A percentile compares a stretch with the other conserved stretches of the same genome.
Conservation (phyloP, 2,113 vertebrate genomes). For the Redunca redunca region DNA sequence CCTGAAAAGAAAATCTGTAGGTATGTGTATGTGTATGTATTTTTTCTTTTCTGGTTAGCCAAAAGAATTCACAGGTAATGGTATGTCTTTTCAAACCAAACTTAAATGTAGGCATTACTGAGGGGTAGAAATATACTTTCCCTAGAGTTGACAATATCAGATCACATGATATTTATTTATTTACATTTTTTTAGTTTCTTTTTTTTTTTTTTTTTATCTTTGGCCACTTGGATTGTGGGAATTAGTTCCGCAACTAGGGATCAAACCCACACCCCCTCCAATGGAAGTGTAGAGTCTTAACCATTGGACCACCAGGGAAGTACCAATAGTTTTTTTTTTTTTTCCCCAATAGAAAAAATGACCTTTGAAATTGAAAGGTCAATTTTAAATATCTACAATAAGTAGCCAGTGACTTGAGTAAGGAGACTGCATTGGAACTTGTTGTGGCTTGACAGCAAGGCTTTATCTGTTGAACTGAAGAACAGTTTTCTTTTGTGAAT, state of each 20-base stretch:
- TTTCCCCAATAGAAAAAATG: neutral
- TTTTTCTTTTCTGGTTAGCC: neutral
- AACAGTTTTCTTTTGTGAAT: neutral
- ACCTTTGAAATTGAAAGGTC: neutral
- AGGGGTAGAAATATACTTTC: neutral
- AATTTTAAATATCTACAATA: neutral
- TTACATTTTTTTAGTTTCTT: neutral
- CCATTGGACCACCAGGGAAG: neutral
- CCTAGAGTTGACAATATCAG: neutral
- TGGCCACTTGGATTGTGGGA: neutral
- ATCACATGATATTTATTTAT: neutral
- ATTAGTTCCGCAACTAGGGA: neutral
- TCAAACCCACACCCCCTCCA: neutral
- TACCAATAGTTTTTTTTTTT: neutral
- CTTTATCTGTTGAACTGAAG: neutral
- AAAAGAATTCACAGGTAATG: neutral
- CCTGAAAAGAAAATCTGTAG: neutral
- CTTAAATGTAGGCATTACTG: neutral
- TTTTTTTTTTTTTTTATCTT: neutral
- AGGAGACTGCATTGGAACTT: neutral
- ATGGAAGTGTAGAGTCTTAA: neutral
- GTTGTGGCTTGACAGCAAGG: neutral
- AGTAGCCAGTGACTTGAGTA: neutral
- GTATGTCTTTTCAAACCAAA: neutral
- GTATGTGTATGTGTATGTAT: neutral